phyloP scores from a whole-genome alignment of 2,888 invertebrate genomes.

The Meteorus colon region DNA sequence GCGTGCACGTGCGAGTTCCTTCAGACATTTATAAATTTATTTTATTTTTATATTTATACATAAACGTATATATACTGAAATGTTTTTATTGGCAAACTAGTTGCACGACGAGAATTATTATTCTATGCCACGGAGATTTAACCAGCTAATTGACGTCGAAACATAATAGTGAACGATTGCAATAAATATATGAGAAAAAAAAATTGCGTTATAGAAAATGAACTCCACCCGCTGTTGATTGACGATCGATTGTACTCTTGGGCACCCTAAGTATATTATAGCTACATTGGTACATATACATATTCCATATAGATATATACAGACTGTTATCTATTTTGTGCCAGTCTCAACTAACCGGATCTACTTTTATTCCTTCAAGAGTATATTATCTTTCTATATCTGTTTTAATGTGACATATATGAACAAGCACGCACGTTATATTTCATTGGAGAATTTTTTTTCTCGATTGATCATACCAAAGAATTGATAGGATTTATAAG shows the following conservation, averaged over 20 bases:
- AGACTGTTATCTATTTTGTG: slow-evolving; percentile 28
- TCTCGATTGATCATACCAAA: slow-evolving; percentile 3
- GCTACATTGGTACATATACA: background rate
- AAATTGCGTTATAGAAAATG: background rate
- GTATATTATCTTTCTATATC: slow-evolving; percentile 12
- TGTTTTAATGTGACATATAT: slow-evolving; percentile 22
- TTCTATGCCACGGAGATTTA: slow-evolving; percentile 18
- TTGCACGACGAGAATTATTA: slow-evolving; percentile 38
- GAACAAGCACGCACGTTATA: slow-evolving; percentile 33
- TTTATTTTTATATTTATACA: slow-evolving; percentile 16
- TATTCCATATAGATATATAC: background rate
- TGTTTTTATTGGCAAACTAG: background rate
- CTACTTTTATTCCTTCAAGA: slow-evolving; percentile 35
- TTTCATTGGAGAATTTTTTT: background rate
- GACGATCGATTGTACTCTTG: slow-evolving; percentile 37
- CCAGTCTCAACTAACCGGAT: slow-evolving; percentile 39
- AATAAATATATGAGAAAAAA: slow-evolving; percentile 7
- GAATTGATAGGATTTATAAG: background rate
- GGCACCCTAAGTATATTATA: background rate
- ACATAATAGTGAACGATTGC: slow-evolving; percentile 11
- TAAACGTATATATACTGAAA: background rate
- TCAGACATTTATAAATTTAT: background rate
- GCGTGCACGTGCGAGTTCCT: slow-evolving; percentile 8
- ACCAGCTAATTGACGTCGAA: slow-evolving; percentile 38
- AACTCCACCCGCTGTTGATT: slow-evolving; percentile 31